A percentile compares a stretch with the other conserved stretches of the same genome.
phyloP scores from a whole-genome alignment of 1,140 invertebrate genomes.

The Tetramorium alpestre region DNA sequence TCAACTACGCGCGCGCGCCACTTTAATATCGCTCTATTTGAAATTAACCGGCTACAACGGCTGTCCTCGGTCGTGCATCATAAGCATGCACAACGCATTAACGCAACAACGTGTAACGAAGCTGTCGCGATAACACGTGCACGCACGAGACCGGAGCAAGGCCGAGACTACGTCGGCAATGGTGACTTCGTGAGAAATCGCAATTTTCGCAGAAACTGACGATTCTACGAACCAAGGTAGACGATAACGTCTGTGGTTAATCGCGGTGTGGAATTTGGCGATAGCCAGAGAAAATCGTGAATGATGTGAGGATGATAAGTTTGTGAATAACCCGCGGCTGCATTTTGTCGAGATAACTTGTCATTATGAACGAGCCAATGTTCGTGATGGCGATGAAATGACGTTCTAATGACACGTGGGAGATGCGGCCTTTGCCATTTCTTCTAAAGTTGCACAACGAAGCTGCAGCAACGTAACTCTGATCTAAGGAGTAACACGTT shows the following conservation, averaged over 20 bases:
- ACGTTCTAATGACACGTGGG: slow-evolving; percentile 22
- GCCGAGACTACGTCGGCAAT: neutral
- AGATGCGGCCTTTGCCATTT: slow-evolving; percentile 47
- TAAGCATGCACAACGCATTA: neutral
- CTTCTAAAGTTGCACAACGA: slow-evolving; percentile 41
- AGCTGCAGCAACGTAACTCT: slow-evolving; percentile 9
- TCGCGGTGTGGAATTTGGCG: neutral
- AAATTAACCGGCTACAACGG: slow-evolving; percentile 12
- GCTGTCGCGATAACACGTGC: neutral
- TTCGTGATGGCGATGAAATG: slow-evolving; percentile 18
- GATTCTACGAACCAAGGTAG: neutral
- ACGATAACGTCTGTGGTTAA: neutral
- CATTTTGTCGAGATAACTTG: neutral
- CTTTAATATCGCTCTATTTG: slow-evolving; percentile 19
- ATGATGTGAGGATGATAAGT: neutral
- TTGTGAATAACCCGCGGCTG: neutral
- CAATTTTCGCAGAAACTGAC: neutral
- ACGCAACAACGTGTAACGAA: slow-evolving; percentile 1
- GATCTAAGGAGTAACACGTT: neutral
- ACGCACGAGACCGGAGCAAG: slow-evolving; percentile 1
- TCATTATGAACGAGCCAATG: neutral
- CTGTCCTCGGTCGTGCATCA: slow-evolving; percentile 6
- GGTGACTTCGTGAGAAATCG: neutral
- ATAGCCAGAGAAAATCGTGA: neutral
- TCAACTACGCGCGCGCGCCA: neutral